Percentiles rank a stretch among this genome's conserved stretches.
Evolutionary conservation across 2,797 vertebrate genomes (phyloP).

Genomic region (Danio kyathit): DNA sequence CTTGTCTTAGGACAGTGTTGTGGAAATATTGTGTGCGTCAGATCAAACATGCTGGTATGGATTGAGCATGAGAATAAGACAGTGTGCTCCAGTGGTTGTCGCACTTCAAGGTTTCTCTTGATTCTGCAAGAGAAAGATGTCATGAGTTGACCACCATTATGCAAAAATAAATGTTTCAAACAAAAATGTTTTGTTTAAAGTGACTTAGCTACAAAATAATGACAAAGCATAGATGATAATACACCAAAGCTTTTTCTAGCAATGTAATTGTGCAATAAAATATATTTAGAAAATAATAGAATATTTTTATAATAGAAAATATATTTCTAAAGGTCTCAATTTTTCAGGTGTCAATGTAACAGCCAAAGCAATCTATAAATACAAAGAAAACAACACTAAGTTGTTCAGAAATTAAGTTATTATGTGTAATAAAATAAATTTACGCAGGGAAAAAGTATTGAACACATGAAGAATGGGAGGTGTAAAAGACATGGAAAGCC

Average conservation of each 20-base stretch:
- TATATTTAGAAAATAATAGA: not conserved
- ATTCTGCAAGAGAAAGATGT: not conserved
- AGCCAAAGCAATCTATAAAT: too few relatives aligned
- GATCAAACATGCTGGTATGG: not conserved
- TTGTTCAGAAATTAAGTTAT: too few relatives aligned
- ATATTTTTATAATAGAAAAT: too few relatives aligned
- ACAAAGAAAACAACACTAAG: too few relatives aligned
- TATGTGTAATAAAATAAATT: too few relatives aligned
- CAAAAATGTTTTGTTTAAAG: not conserved
- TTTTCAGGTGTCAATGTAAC: too few relatives aligned
- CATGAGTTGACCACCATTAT: not conserved
- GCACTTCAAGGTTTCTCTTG: not conserved
- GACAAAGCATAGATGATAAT: not conserved
- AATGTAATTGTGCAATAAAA: not conserved
- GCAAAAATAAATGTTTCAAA: not conserved
- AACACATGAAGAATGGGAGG: too few relatives aligned
- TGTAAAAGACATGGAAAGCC: too few relatives aligned
- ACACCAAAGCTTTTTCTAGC: not conserved
- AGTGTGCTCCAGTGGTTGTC: not conserved
- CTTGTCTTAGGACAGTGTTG: not conserved
- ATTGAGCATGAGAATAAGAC: not conserved
- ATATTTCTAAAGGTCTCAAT: too few relatives aligned
- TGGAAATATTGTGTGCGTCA: slow-evolving; percentile 24
- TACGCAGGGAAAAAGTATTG: too few relatives aligned
- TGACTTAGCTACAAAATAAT: not conserved